phyloP scores from a whole-genome alignment of 2,888 invertebrate species.

The Eilema sororculum region DNA sequence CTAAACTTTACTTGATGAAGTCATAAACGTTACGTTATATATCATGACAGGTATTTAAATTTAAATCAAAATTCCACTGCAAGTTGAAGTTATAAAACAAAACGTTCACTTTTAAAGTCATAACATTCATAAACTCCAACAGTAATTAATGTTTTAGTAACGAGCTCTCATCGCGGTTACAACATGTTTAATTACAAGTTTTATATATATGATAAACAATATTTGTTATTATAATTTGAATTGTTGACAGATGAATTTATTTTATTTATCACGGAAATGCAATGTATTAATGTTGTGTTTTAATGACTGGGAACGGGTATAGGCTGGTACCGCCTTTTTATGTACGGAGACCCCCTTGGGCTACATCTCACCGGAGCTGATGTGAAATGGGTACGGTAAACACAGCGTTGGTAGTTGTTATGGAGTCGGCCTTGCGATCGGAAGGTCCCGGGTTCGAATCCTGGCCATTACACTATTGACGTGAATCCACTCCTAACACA shows the following conservation, averaged over 20 bases:
- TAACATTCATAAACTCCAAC: conserved; percentile 32
- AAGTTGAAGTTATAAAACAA: conserved; percentile 27
- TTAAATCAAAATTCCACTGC: conserved; percentile 1
- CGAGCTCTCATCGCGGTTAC: conserved; percentile 54
- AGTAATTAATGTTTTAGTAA: conserved; percentile 52
- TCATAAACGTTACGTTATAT: not conserved
- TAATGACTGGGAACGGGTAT: not conserved
- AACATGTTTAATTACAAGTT: conserved; percentile 56
- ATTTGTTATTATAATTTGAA: conserved; percentile 47
- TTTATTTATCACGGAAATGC: conserved; percentile 19
- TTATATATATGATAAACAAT: conserved; percentile 61
- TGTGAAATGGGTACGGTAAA: not conserved
- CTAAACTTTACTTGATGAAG: not conserved
- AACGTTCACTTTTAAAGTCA: conserved; percentile 20
- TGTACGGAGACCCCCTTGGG: not conserved
- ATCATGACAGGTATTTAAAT: not conserved
- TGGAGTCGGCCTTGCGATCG: too few relatives aligned
- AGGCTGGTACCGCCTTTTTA: not conserved
- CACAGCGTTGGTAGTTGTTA: too few relatives aligned
- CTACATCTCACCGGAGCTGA: not conserved
- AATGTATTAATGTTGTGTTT: not conserved
- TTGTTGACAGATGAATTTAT: conserved; percentile 28
- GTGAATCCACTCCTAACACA: too few relatives aligned
- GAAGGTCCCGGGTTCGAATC: too few relatives aligned
- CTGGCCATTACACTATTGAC: too few relatives aligned